These are phyloP conservation scores for Hozukius guyotensis DNA, from an alignment of 2,797 vertebrate genomes.

Conservation along the genomic window DNA sequence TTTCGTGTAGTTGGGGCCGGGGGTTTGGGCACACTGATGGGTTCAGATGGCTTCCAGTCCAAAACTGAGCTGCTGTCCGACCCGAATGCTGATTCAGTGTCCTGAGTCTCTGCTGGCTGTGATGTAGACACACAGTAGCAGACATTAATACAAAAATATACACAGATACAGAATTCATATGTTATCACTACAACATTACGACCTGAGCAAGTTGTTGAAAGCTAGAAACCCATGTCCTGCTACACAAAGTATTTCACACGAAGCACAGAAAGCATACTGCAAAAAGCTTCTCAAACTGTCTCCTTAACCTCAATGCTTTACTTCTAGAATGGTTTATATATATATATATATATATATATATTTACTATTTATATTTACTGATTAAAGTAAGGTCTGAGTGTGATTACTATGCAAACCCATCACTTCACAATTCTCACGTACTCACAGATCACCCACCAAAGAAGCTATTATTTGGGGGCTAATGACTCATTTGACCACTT, in stretches of 20 bases:
- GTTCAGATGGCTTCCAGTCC: conserved; percentile 84
- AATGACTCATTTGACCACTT: background rate
- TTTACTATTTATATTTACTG: background rate
- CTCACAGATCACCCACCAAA: background rate
- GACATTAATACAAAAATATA: background rate
- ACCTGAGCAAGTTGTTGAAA: background rate
- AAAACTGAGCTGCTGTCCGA: conserved; percentile 81
- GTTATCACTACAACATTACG: background rate
- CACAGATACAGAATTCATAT: background rate
- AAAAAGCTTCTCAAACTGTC: background rate
- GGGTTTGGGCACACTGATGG: conserved; percentile 64
- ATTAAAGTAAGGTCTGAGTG: background rate
- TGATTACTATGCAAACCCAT: background rate
- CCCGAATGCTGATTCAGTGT: conserved; percentile 82
- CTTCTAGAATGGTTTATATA: no score
- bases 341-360: background rate
- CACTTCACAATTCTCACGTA: background rate
- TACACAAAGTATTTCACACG: background rate
- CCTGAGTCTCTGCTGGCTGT: conserved; percentile 87
- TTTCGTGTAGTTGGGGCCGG: conserved; percentile 77
- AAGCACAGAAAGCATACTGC: background rate
- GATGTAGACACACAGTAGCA: conserved; percentile 10
- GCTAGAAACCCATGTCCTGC: background rate
- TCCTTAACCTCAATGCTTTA: no score
- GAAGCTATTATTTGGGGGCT: background rate